Evolutionary conservation across 2,888 invertebrate species (phyloP), one percentile per base, ranked within the genome.

Genomic region (Abrostola tripartita): DNA sequence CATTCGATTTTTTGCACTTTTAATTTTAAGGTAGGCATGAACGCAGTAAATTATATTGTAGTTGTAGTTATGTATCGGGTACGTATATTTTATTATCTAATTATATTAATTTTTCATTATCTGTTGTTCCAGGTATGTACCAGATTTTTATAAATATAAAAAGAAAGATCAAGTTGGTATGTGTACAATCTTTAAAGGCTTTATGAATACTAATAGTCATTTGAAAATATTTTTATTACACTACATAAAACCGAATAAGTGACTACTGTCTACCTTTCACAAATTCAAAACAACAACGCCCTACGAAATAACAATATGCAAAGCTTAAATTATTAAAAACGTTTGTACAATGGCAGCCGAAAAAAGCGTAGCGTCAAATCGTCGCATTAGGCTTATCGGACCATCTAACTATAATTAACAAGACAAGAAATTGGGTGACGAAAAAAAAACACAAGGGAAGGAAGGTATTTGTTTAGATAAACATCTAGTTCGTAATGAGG

Each of bases 401-500:
- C 49, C 59, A 82, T 80, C 78, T 70, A 24, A 14, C 55, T 37
- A 67, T 76, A 79, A 79, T 76, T 79, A 76, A 74, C 76, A 76
- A 50, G 61, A 60, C 68, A 59, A 60, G 60, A 40, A 68, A 81
- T 71, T 70, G 58, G 74, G 71, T 67, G 70, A 51, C 65, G 12
- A 53, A 71, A 63, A 72, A 67, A 69, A 65, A 64, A 53, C 52
- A 14, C 40, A 59, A 57, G 65, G 81, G 80, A 81, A 79, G 71
- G 68, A 65, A 70, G 57, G 59, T 53, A 64, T 68, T 73, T 67
- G 68, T 81, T 76, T 55, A 71, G 79, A 83, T 82, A 69, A 64
- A 65, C 53, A 81, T 83, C 82, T 61, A 59, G 56, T 54, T 69
- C 70, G 70, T 74, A 67, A 74, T 78, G 81, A 77, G 71, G 65